Evolutionary conservation across 2,797 vertebrate species (phyloP).

Genomic region (Sebastiscus albofasciatus): DNA sequence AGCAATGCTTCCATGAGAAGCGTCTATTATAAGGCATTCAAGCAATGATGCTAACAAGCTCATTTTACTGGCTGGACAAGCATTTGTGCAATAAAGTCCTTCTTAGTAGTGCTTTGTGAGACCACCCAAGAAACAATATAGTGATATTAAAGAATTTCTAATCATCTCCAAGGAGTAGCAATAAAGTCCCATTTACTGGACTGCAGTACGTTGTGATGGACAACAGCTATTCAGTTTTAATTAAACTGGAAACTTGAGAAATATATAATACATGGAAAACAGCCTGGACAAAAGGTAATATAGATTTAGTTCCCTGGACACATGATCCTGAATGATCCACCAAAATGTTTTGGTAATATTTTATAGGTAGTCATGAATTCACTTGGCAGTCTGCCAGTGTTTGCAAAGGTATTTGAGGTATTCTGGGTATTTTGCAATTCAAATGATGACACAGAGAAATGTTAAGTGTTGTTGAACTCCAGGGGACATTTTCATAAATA

Average conservation of each 20-base stretch:
- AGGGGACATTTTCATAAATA: conserved; percentile 19
- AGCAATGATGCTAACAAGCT: conserved; percentile 69
- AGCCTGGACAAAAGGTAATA: conserved; percentile 4
- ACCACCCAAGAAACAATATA: conserved; percentile 67
- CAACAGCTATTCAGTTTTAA: conserved; percentile 42
- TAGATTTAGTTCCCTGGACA: conserved; percentile 34
- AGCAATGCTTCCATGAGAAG: conserved; percentile 66
- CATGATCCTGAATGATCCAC: conserved; percentile 42
- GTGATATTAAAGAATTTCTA: conserved; percentile 33
- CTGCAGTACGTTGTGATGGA: conserved; percentile 11
- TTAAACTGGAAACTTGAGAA: conserved; percentile 36
- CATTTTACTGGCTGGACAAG: conserved; percentile 55
- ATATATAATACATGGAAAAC: conserved; percentile 4
- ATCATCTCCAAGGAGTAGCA: conserved; percentile 23
- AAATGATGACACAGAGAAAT: conserved; percentile 46
- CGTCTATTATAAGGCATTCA: conserved; percentile 65
- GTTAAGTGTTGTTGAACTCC: conserved; percentile 17
- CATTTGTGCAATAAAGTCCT: conserved; percentile 44
- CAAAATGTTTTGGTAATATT: conserved; percentile 34
- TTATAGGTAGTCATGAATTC: conserved; percentile 36
- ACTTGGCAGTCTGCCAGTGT: conserved; percentile 50
- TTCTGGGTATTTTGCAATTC: conserved; percentile 62
- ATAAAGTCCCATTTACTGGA: conserved; percentile 21
- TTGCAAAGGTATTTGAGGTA: conserved; percentile 69
- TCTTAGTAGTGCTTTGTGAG: conserved; percentile 46